A percentile compares a stretch with the other conserved stretches of the same genome.
Conservation (phyloP, 2,888 invertebrate species). For the Chloroclystis v-ata region DNA sequence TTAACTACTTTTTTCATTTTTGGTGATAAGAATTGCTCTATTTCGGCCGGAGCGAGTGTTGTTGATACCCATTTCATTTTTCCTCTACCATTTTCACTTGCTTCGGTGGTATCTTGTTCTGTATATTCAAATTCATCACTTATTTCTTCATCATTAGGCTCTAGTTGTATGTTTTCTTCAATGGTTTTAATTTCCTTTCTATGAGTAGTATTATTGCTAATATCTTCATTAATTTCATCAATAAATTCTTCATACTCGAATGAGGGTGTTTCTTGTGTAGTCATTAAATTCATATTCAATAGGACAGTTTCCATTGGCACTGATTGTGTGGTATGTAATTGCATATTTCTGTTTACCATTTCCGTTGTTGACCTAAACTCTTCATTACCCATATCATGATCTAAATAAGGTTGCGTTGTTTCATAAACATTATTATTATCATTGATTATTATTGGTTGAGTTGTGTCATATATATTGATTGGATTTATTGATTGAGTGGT, state of each 20-base stretch:
- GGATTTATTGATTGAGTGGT: neutral
- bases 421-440: neutral
- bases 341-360: conserved; percentile 28
- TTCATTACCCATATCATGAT: conserved; percentile 30
- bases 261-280: conserved; percentile 5
- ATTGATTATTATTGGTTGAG: conserved; percentile 14
- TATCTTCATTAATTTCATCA: neutral
- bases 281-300: conserved; percentile 9
- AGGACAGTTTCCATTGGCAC: conserved; percentile 12
- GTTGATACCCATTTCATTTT: conserved; percentile 12
- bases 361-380: conserved; percentile 23
- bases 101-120: conserved; percentile 8
- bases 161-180: too few species aligned
- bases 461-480: conserved; percentile 7
- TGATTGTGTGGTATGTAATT: conserved; percentile 13
- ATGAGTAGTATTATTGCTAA: too few species aligned
- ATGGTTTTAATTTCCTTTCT: too few species aligned
- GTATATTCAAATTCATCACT: neutral
- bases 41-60: conserved; percentile 12
- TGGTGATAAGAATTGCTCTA: conserved; percentile 20
- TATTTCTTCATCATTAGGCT: too few species aligned
- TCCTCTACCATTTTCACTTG: conserved; percentile 13
- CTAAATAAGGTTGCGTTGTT: conserved; percentile 19
- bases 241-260: neutral
- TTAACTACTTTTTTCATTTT: conserved; percentile 7